A percentile compares a stretch with the other conserved stretches of the same genome.
phyloP scores from a whole-genome alignment of 2,888 invertebrate species.

The Tetropium fuscum region DNA sequence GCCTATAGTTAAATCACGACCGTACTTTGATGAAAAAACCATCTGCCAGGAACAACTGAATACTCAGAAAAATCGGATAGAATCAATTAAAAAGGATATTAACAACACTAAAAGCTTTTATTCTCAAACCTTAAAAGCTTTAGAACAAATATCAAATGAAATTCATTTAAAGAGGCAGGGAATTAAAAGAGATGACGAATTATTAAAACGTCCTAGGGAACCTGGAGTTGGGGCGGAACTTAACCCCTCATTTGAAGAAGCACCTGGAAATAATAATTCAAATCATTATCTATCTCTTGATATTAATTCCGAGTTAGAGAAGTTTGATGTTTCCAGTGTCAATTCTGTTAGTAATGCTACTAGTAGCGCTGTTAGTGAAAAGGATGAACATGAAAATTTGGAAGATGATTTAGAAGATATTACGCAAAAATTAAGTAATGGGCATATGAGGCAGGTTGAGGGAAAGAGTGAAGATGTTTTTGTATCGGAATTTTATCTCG shows the following conservation, averaged over 20 bases:
- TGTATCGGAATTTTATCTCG: conserved; percentile 47
- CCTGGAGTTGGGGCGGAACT: conserved; percentile 76
- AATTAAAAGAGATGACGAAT: conserved; percentile 59
- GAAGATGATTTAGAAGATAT: conserved; percentile 73
- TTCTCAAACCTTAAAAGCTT: conserved; percentile 81
- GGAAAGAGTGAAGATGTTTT: conserved; percentile 46
- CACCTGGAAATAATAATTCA: conserved; percentile 23
- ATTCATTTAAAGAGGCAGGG: conserved; percentile 79
- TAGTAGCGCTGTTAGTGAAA: conserved; percentile 68
- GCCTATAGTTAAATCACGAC: conserved; percentile 86
- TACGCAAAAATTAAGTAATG: conserved; percentile 13
- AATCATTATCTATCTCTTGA: conserved; percentile 61
- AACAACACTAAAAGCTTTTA: conserved; percentile 84
- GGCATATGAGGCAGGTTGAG: conserved; percentile 37
- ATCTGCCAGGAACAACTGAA: conserved; percentile 87
- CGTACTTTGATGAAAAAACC: conserved; percentile 92
- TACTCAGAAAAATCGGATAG: conserved; percentile 87
- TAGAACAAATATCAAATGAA: conserved; percentile 93
- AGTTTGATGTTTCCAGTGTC: conserved; percentile 70
- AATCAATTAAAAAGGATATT: conserved; percentile 83
- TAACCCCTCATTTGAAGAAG: conserved; percentile 59
- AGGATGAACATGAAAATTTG: conserved; percentile 62
- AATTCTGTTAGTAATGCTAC: conserved; percentile 69
- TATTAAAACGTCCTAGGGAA: conserved; percentile 70
- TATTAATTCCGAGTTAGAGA: conserved; percentile 70